These are phyloP conservation scores for Drosophila helvetica DNA, from an alignment of 2,888 invertebrate species.

Conservation along the genomic window DNA sequence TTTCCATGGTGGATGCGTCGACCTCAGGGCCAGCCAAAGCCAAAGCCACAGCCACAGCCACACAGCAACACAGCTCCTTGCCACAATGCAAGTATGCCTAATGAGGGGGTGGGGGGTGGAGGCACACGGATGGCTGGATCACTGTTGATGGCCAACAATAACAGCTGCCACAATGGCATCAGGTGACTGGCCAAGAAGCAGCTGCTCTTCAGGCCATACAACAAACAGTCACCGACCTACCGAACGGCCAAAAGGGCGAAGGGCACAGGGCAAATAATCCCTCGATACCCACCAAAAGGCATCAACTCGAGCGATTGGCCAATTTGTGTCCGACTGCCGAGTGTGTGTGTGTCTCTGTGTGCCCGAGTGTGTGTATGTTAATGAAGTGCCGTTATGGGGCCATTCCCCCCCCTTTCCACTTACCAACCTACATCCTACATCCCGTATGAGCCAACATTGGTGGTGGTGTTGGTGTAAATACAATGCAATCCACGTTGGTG, in stretches of 20 bases:
- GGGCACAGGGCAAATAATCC: slow-evolving; percentile 53
- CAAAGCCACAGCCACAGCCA: background rate
- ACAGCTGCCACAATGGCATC: background rate
- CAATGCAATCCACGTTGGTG: slow-evolving; percentile 1
- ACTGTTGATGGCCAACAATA: background rate
- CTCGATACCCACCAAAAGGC: slow-evolving; percentile 35
- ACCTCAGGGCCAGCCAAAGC: slow-evolving; percentile 12
- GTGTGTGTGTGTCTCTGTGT: slow-evolving; percentile 13
- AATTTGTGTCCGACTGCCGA: slow-evolving; percentile 28
- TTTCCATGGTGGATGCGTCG: slow-evolving; percentile 1
- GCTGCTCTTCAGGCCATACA: slow-evolving; percentile 4
- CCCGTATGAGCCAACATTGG: background rate
- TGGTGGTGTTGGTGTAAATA: background rate
- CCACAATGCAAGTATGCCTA: slow-evolving; percentile 31
- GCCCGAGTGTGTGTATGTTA: slow-evolving; percentile 35
- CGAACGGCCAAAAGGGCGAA: slow-evolving; percentile 15
- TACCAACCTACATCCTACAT: background rate
- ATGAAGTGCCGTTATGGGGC: slow-evolving; percentile 62
- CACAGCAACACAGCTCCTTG: slow-evolving; percentile 4
- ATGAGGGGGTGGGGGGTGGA: slow-evolving; percentile 5
- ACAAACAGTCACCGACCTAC: slow-evolving; percentile 8
- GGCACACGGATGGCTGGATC: background rate
- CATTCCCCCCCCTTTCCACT: background rate
- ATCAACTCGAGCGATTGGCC: slow-evolving; percentile 45
- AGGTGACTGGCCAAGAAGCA: background rate